Percentiles rank a stretch among this genome's conserved stretches.
These are phyloP conservation scores for Gymnosoma rotundatum DNA, from an alignment of 2,888 invertebrate genomes.

Conservation along the genomic window DNA sequence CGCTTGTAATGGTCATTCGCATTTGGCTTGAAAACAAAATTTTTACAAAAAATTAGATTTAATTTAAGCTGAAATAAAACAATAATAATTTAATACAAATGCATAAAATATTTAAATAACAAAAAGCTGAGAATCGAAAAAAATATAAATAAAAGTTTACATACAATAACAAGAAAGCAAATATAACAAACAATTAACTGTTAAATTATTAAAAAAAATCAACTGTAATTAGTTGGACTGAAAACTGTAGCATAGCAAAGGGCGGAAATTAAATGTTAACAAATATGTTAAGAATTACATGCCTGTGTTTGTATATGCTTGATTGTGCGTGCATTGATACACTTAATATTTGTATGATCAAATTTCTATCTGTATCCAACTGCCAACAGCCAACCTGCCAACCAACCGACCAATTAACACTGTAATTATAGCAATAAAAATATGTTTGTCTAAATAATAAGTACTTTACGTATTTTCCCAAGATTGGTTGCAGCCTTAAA, in stretches of 20 bases:
- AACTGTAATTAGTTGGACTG: conserved; percentile 38
- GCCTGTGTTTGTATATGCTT: not conserved
- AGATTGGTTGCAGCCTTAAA: too few species aligned
- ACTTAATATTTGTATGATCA: not conserved
- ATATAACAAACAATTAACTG: not conserved
- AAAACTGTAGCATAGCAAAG: conserved; percentile 16
- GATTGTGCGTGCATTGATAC: not conserved
- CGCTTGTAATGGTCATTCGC: conserved; percentile 43
- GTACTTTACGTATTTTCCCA: not conserved
- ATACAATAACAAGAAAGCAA: not conserved
- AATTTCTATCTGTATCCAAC: not conserved
- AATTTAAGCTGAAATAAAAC: conserved; percentile 38
- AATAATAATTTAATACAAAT: conserved; percentile 22
- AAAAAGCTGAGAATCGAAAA: not conserved
- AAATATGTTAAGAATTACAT: too few species aligned
- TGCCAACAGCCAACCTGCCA: not conserved
- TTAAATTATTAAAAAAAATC: conserved; percentile 48
- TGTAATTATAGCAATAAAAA: not conserved
- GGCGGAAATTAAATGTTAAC: not conserved
- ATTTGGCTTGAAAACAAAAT: conserved; percentile 44
- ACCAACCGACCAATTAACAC: not conserved
- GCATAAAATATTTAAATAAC: not conserved
- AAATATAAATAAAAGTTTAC: not conserved
- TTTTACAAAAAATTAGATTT: conserved; percentile 53
- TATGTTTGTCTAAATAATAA: not conserved